Evolutionary conservation across 2,797 vertebrate species (phyloP), one percentile per base, ranked within the genome.

Genomic region (Parauchenoglanis punctatus): DNA sequence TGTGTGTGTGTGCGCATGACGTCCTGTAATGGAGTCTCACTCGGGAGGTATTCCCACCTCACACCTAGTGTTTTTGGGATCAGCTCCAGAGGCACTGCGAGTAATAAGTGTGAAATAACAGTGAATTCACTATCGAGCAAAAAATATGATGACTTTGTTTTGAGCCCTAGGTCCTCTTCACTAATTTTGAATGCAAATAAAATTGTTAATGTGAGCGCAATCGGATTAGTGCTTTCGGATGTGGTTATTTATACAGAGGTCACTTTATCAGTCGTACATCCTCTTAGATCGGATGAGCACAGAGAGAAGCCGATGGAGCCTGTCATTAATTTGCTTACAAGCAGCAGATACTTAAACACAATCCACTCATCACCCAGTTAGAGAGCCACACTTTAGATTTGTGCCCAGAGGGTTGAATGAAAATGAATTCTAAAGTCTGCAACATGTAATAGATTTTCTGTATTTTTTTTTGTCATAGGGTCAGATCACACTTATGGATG

Each of bases 401-500:
- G 25, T 49, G 44, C 23, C 12, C 46, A 28, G 25, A 28, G 6
- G 46, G 28, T 61, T 28, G 46, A 76, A 54, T 75, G 25, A 49
- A 75, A 76, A 28, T 76, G 6, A 52, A 28, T 28, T 17, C 4
- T 8, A 49, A 77, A 77, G 8, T 0, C 7, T 54, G 70, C 11
- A 31, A 63, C 59, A 11, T 61, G 63, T 89, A 8, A 46, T 44
- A 40, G 17, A 25, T 85, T 2, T 54, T 63, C 0, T 72, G n/a
- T 61, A 1, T 73, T 52, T 86, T 52, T 52, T 67, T 59, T 31
- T 92, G 80, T 80, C 83, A 85, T 93, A 99, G 98, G 97, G 98
- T 93, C 98, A 99, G 93, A 99, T 99, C 95, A 99, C 98, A 0
- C 96, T 99, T 92, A 99, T 99, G 98, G 98, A 99, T 91, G 95